Evolutionary conservation across 2,888 invertebrate species (phyloP).

Genomic region (Rotaria sp.): DNA sequence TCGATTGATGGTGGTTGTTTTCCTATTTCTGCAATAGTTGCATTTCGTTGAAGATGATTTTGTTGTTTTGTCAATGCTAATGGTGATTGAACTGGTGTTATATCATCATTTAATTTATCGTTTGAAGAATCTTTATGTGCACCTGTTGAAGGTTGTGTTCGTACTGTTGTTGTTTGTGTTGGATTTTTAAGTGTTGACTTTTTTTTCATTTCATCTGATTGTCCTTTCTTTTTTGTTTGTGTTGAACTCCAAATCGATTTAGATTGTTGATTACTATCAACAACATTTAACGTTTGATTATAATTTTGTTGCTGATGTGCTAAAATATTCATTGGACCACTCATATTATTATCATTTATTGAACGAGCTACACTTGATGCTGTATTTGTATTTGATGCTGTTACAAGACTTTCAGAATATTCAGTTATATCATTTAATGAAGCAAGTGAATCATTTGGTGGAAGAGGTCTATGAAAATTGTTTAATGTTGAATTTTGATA

Average conservation of each 20-base stretch:
- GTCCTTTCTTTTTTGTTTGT: neutral
- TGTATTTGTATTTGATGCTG: slow-evolving; percentile 8
- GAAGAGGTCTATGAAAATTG: neutral
- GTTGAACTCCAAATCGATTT: neutral
- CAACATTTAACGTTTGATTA: neutral
- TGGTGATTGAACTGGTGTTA: neutral
- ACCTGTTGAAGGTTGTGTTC: neutral
- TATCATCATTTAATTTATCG: neutral
- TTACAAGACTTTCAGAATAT: neutral
- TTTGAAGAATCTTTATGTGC: neutral
- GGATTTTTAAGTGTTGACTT: neutral
- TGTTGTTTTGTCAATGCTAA: neutral
- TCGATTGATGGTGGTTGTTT: neutral
- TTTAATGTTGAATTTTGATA: neutral
- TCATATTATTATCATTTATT: neutral
- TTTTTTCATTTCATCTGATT: neutral
- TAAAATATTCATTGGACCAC: neutral
- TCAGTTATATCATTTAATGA: neutral
- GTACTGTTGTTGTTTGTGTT: neutral
- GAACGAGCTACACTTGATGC: slow-evolving; percentile 15
- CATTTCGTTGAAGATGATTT: neutral
- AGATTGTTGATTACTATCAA: neutral
- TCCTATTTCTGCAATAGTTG: neutral
- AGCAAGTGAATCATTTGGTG: neutral
- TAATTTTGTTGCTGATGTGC: neutral